Base-by-base conservation (phyloP, 2,888 invertebrate species). In the Byasa hedistus region DNA sequence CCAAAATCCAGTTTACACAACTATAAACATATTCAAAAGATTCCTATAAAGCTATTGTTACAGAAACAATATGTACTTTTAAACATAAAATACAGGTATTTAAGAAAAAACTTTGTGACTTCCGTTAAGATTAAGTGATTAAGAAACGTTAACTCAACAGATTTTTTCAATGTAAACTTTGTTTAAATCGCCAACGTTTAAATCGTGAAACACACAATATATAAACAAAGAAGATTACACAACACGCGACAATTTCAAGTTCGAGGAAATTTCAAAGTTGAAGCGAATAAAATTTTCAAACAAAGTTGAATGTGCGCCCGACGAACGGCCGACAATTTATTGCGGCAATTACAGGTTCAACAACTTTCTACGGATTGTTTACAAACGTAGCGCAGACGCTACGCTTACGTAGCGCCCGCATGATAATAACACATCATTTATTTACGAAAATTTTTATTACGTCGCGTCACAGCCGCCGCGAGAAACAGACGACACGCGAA, bases 361-460 rank as follows among this genome's bases (percentile, higher is more conserved):
- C 58, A 66, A 60, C 65, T 60, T 61, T 60, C 60, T 60, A 65
- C 65, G 56, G 55, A 63, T 66, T 66, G 66, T 66, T 66, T 66
- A 66, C 66, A 66, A 66, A 66, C 66, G 66, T 66, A 66, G 66
- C 66, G 51, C n/a, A 5, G 55, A 54, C 58, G 62, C 63, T 63
- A 62, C 63, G 63, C 12, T 15, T 32, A 32, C 66, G 66, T 62
- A 62, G 62, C 55, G 51, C 36, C 22, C 36, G 39, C 32, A 17
- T n/a, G 24, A 39, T 32, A 58, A 58, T 32, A 61, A 39, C n/a
- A 57, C 57, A 66, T 56, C 57, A 61, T 57, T 61, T 36, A 65
- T 61, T 61, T 60, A 59, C 7, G 44, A 60, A 60, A 44, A 44
- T 8, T 59, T 8, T 51, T 21, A 39, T 36, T 24, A n/a, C n/a